Base-by-base conservation (phyloP, 1,140 invertebrate genomes). In the Drosophila ficusphila region DNA sequence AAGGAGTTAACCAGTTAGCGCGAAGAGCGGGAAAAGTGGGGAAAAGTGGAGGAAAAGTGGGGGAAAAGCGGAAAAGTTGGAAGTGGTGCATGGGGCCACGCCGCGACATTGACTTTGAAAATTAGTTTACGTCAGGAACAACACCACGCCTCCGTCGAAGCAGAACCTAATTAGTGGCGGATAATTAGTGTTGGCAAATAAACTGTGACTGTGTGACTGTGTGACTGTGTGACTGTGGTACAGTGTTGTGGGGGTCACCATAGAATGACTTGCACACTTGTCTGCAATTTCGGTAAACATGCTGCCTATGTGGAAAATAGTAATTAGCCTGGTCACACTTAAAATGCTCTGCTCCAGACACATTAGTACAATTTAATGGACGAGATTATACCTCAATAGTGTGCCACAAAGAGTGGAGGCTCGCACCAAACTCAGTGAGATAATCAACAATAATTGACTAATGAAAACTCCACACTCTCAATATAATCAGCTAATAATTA, bases 51-150 rank as follows among this genome's bases (percentile, higher is more conserved):
- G 16, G 33, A 29, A 34, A 33, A 6, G 23, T 34, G 31, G n/a
- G n/a, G 27, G n/a, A 38, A 61, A 46, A 33, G 23, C 14, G 23
- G 27, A 18, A 36, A 25, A 65, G 60, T 48, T 29, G 18, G 27
- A 53, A 41, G 46, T 47, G 47, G 23, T 62, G 64, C 36, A 61
- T 56, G 58, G 36, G 46, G 62, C 57, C 75, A 73, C 61, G 47
- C 64, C 38, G 73, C 62, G 71, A 72, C 79, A 79, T 83, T 83
- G 76, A 86, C 79, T 86, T 76, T 79, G 79, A 83, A 83, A 83
- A 79, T 79, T 68, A 76, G 72, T 79, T 85, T 65, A 38, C 31
- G 46, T 47, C 53, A 42, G 16, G 33, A 33, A 34, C 19, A 42
- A 25, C 41, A 42, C 41, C n/a, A 44, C 34, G 39, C 44, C 53